Conservation (phyloP, 2,888 invertebrate species). For the Digitonthophagus gazella region DNA sequence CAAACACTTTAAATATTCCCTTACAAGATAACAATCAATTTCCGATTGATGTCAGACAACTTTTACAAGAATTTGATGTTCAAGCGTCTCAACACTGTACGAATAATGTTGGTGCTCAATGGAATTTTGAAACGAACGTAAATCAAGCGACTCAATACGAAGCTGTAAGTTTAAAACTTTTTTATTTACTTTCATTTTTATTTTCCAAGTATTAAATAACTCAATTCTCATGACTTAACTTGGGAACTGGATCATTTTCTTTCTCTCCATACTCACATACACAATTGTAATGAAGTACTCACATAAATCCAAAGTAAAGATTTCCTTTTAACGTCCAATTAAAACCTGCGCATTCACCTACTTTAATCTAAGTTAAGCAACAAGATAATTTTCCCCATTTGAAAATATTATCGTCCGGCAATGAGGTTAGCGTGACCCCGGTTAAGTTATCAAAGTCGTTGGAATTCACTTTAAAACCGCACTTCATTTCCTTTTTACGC, state of each 20-base stretch:
- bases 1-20: neutral
- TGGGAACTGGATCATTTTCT: neutral
- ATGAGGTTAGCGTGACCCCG: neutral
- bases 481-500: neutral
- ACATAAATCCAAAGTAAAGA: neutral
- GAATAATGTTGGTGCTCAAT: conserved; percentile 82
- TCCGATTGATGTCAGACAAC: conserved; percentile 53
- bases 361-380: neutral
- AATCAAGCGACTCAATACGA: conserved; percentile 79
- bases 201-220: neutral
- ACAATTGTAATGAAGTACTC: neutral
- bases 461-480: neutral
- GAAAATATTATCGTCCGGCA: neutral
- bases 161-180: conserved; percentile 71
- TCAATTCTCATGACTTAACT: neutral
- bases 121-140: conserved; percentile 86
- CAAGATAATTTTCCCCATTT: neutral
- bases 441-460: neutral
- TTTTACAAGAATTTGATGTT: conserved; percentile 70
- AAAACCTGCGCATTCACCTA: neutral
- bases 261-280: neutral
- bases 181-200: conserved; percentile 3
- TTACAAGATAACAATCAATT: conserved; percentile 4
- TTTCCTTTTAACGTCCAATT: neutral
- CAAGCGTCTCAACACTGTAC: conserved; percentile 79